Evolutionary conservation across 2,888 invertebrate species (phyloP).

Genomic region (Papilio elwesi): DNA sequence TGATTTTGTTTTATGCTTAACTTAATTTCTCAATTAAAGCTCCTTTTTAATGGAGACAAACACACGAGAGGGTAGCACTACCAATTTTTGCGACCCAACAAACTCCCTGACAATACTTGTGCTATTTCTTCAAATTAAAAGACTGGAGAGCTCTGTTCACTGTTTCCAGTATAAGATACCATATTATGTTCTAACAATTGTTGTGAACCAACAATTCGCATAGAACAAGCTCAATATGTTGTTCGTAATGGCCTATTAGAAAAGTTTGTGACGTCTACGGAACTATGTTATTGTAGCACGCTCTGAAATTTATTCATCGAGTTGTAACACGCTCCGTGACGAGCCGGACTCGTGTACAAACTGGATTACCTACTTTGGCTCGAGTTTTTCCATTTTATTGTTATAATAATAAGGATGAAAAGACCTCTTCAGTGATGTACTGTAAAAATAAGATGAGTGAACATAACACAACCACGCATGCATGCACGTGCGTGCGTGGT

Average conservation of each 20-base stretch:
- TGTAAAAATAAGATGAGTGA: no score
- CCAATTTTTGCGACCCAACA: no score
- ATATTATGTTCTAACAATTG: not conserved
- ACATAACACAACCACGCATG: no score
- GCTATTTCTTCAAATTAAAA: not conserved
- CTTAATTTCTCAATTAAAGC: no score
- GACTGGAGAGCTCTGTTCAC: not conserved
- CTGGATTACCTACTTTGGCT: constrained; percentile 7
- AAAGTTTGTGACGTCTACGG: constrained; percentile 10
- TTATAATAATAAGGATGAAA: no score
- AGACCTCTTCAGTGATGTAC: no score
- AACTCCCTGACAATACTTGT: no score
- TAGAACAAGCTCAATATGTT: constrained; percentile 7
- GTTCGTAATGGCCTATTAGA: constrained; percentile 18
- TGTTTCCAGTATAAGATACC: not conserved
- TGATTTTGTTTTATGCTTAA: no score
- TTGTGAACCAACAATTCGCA: constrained; percentile 5
- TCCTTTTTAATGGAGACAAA: no score
- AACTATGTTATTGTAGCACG: constrained; percentile 22
- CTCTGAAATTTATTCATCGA: constrained; percentile 18
- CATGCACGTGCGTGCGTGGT: no score
- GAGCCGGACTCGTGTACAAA: constrained; percentile 7
- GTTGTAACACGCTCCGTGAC: constrained; percentile 17
- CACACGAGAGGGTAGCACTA: no score
- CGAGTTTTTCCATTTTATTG: not conserved